Base-by-base conservation (phyloP, 2,797 vertebrate species). In the Synanceia verrucosa region DNA sequence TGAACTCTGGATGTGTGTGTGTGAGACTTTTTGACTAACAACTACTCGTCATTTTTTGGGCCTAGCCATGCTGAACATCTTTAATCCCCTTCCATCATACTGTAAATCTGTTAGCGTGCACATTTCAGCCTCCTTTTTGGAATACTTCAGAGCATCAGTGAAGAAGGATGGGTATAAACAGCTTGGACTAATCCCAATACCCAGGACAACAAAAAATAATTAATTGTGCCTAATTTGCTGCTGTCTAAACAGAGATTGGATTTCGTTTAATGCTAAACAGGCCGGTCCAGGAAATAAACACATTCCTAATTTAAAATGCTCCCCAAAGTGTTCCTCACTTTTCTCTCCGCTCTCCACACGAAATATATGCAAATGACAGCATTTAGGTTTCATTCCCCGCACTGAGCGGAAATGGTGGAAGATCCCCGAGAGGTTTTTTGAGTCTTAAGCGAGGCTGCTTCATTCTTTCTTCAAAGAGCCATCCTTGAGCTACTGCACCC, bases 191-290 rank as follows among this genome's bases (percentile, higher is more conserved):
- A 92, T 92, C 88, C 87, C 88, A 89, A 85, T 78, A 80, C 87
- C 83, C 79, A 52, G 67, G 86, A 90, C 87, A 79, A 86, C 85
- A 69, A 85, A 91, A 84, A 86, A 86, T 85, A 90, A 91, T 92
- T 89, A 91, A 93, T 91, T 84, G 86, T 72, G 84, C 61, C 86
- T 92, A 92, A 92, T 93, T 91, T 92, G 81, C 86, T 87, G 89
- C 88, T 84, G 86, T 90, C 90, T 88, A 92, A 94, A 93, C 86
- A 90, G 78, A 88, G 81, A 92, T 90, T 90, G 88, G 88, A 90
- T 92, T 93, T 87, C 70, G 86, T 89, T 93, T 91, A 89, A 91
- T 88, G 87, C 84, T 91, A 89, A 91, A 91, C 78, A 76, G 85
- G 55, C 79, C 50, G 61, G 87, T 83, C 76, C 85, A 81, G 79